phyloP scores from a whole-genome alignment of 2,797 vertebrate species.

The Antrozous pallidus region DNA sequence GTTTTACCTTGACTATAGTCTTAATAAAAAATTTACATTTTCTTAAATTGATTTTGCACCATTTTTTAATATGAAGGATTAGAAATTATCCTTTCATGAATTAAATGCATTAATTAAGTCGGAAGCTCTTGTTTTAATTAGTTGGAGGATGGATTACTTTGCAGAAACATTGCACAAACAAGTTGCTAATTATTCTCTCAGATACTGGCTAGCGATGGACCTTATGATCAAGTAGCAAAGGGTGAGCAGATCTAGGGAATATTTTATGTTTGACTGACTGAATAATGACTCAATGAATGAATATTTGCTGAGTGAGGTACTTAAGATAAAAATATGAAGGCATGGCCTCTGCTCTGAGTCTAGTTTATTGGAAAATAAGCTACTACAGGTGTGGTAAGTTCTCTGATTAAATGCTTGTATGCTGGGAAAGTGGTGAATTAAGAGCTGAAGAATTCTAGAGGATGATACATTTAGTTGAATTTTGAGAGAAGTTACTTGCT shows the following conservation, averaged over 20 bases:
- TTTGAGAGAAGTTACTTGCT: not conserved
- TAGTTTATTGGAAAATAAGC: not conserved
- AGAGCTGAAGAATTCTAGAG: not conserved
- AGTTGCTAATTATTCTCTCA: slow-evolving; percentile 38
- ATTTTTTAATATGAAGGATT: slow-evolving; percentile 29
- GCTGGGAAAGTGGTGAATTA: not conserved
- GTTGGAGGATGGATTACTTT: not conserved
- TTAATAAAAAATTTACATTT: slow-evolving; percentile 22
- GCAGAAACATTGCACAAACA: slow-evolving; percentile 11
- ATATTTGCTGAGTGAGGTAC: not conserved
- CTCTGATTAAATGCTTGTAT: not conserved
- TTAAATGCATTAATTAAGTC: not conserved
- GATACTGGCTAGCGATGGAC: not conserved
- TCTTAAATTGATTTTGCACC: not conserved
- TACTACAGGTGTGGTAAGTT: not conserved
- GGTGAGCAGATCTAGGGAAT: not conserved
- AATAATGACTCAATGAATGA: not conserved
- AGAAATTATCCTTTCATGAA: slow-evolving; percentile 16
- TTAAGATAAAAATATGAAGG: not conserved
- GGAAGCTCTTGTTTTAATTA: slow-evolving; percentile 46
- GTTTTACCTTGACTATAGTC: not conserved
- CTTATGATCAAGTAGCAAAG: not conserved
- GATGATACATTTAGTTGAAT: not conserved
- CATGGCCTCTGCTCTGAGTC: not conserved
- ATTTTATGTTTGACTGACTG: not conserved